A percentile compares a stretch with the other conserved stretches of the same genome.
These are phyloP conservation scores for Cerceris ruficornis DNA, from an alignment of 2,888 invertebrate genomes.

Conservation along the genomic window DNA sequence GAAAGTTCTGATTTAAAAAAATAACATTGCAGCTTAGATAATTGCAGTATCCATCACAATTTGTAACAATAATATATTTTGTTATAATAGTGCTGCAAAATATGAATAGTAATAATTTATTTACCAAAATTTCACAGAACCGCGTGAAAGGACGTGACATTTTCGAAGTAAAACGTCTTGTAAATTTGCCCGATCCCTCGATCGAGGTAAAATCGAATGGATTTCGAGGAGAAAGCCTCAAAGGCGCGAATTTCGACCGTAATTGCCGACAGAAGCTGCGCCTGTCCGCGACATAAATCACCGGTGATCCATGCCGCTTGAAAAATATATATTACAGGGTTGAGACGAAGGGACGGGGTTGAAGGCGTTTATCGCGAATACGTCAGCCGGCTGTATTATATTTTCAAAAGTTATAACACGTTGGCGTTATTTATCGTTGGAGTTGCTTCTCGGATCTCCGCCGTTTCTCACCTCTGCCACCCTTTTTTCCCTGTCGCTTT, in stretches of 20 bases:
- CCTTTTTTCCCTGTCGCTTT: neutral
- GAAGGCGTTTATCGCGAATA: constrained; percentile 46
- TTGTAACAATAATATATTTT: too few relatives aligned
- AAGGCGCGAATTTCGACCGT: constrained; percentile 5
- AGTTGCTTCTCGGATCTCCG: neutral
- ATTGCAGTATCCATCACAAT: too few relatives aligned
- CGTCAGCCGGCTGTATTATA: constrained; percentile 46
- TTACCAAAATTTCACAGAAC: too few relatives aligned
- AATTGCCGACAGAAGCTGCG: constrained; percentile 32
- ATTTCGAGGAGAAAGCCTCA: too few relatives aligned
- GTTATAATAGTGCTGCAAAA: too few relatives aligned
- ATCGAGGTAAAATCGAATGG: too few relatives aligned
- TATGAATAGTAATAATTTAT: too few relatives aligned
- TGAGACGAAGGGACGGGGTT: neutral
- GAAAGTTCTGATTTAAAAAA: too few relatives aligned
- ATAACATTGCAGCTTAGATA: too few relatives aligned
- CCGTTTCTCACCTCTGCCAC: neutral
- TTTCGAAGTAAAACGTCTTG: neutral
- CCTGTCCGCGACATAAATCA: constrained; percentile 37
- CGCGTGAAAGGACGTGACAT: too few relatives aligned
- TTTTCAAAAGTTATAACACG: constrained; percentile 54
- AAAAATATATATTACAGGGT: constrained; percentile 38
- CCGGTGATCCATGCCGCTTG: constrained; percentile 46
- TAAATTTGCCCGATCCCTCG: too few relatives aligned
- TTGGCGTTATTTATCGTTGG: constrained; percentile 40